Conservation (phyloP, 2,797 vertebrate species). For the Strix occidentalis region DNA sequence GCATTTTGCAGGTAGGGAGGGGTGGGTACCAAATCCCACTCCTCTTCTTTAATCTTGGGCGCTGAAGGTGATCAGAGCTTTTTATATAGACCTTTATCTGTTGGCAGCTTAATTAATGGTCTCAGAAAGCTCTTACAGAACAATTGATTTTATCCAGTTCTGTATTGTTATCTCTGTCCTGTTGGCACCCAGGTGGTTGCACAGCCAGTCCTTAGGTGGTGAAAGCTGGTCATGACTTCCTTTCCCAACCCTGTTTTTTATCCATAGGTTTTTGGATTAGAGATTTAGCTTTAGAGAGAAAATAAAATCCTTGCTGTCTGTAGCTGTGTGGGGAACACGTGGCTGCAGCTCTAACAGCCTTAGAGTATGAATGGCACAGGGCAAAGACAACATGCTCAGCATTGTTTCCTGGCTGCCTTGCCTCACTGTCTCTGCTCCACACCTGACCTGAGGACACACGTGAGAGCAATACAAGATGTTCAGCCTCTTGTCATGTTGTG, state of each 20-base stretch:
- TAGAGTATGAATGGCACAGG: not conserved
- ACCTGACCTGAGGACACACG: conserved; percentile 29
- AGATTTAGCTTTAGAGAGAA: not conserved
- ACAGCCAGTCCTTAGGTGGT: not conserved
- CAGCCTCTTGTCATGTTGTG: not conserved
- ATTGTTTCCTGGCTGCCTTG: not conserved
- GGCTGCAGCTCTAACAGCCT: conserved; percentile 36
- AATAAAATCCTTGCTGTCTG: conserved; percentile 3
- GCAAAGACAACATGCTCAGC: not conserved
- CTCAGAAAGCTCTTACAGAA: conserved; percentile 2
- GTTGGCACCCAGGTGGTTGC: not conserved
- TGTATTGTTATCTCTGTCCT: not conserved
- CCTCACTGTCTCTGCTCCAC: not conserved
- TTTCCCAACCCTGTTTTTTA: not conserved
- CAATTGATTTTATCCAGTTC: conserved; percentile 30
- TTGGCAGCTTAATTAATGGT: conserved; percentile 42
- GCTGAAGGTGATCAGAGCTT: not conserved
- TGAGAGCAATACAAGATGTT: conserved; percentile 36
- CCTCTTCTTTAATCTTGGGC: not conserved
- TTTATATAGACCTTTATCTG: not conserved
- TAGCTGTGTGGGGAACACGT: not conserved
- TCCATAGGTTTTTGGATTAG: not conserved
- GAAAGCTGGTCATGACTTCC: not conserved
- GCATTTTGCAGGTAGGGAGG: not conserved
- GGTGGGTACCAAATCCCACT: not conserved